A percentile compares a stretch with the other conserved stretches of the same genome.
Conservation (phyloP, 2,888 invertebrate species). For the Furcula furcula region DNA sequence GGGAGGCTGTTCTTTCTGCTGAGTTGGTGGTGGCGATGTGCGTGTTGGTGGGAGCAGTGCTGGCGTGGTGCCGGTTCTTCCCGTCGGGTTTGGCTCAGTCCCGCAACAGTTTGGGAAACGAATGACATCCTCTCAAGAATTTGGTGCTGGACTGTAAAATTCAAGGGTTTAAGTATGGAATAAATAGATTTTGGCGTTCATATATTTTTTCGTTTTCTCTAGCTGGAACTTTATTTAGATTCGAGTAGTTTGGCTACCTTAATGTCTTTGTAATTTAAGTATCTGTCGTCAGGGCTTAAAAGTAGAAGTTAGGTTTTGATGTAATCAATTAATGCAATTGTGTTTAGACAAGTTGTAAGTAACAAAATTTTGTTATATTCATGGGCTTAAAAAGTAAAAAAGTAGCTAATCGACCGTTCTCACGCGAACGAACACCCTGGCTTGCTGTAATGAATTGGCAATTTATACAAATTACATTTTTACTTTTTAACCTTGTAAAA, state of each 20-base stretch:
- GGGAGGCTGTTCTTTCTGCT: slow-evolving; percentile 75
- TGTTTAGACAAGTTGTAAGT: no score
- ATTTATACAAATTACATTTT: slow-evolving; percentile 34
- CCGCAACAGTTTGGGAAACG: slow-evolving; percentile 81
- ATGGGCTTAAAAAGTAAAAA: slow-evolving; percentile 16
- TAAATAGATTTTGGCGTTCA: no score
- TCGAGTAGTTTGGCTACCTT: no score
- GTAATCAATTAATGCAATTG: no score
- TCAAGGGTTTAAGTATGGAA: slow-evolving; percentile 33
- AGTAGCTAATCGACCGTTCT: slow-evolving; percentile 22
- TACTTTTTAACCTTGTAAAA: slow-evolving; percentile 6
- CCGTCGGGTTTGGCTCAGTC: slow-evolving; percentile 70
- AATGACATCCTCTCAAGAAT: slow-evolving; percentile 65
- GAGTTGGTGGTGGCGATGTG: slow-evolving; percentile 63
- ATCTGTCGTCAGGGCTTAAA: no score
- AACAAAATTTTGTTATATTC: no score
- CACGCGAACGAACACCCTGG: slow-evolving; percentile 29
- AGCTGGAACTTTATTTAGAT: no score
- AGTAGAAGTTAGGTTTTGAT: no score
- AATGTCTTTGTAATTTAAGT: no score
- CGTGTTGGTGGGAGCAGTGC: slow-evolving; percentile 75
- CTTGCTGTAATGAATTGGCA: slow-evolving; percentile 28
- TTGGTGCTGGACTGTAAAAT: slow-evolving; percentile 44
- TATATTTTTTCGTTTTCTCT: no score
- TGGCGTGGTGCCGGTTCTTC: slow-evolving; percentile 67